Evolutionary conservation across 1,140 invertebrate genomes (phyloP), one percentile per base, ranked within the genome.

Genomic region (Hycleus phaleratus): DNA sequence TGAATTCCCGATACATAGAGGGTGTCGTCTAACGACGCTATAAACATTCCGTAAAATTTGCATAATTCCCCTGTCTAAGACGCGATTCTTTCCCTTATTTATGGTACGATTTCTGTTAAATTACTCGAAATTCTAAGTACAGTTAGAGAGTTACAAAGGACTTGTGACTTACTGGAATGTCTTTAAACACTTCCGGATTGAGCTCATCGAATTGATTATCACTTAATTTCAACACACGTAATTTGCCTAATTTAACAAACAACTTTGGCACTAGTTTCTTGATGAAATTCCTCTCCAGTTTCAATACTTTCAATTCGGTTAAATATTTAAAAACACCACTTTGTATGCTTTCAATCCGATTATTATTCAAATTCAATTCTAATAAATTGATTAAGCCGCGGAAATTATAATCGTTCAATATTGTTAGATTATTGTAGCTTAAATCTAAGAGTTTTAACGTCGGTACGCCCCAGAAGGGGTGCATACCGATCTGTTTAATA

Each of bases 351-450:
- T 78, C 73, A 55, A 85, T 83, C 60, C 82, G 76, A 71, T 95
- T 95, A 70, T 89, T 82, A 67, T 93, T 89, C 32, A 96, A 76
- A 71, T 93, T 91, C 2, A 95, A 78, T 69, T 93, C 90, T 46
- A 84, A 80, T 39, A 95, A 76, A 68, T 84, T 88, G 52, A 87
- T 84, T 46, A 94, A 68, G 3, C 82, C 83, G 64, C 82, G 78
- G 67, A 95, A 93, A 70, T 95, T 95, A 69, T 89, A 81, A 70
- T 93, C 86, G 44, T 93, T 75, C 71, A 90, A 78, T 56, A 79
- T 77, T n/a, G 82, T 84, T 44, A 91, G 82, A 63, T 87, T 88
- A 71, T 92, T 91, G 60, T 81, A 73, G 0, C 84, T 83, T 11
- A 92, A 73, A 71, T 91, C 84, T 46, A 92, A 76, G 38, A 84